Conservation (phyloP, 2,113 vertebrate genomes). For the Hirundichthys speculiger region DNA sequence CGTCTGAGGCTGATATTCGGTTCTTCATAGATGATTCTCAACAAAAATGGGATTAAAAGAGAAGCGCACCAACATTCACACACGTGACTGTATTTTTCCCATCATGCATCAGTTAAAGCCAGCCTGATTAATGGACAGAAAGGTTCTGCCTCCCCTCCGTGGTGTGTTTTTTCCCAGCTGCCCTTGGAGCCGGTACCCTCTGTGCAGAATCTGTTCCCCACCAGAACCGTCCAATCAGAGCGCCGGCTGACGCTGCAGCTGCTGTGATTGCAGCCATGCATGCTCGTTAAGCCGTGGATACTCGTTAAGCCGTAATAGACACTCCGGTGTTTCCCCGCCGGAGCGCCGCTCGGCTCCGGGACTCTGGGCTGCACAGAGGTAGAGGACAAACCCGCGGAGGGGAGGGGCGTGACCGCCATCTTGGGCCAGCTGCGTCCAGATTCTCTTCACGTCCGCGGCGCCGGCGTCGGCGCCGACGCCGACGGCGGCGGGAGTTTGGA, state of each 20-base stretch:
- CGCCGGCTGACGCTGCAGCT: slow-evolving; percentile 50
- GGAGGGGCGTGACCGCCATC: slow-evolving; percentile 28
- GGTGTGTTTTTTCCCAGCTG: not conserved
- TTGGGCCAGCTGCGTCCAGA: slow-evolving; percentile 3
- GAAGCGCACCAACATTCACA: too few species aligned
- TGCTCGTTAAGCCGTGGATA: slow-evolving; percentile 51
- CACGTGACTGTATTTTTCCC: not conserved
- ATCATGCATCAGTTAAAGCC: not conserved
- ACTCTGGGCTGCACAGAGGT: slow-evolving; percentile 17
- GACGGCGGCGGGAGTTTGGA: fast-evolving
- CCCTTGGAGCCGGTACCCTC: slow-evolving; percentile 26
- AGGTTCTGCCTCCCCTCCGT: not conserved
- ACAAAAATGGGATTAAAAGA: too few species aligned
- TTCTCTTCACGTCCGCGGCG: slow-evolving; percentile 3
- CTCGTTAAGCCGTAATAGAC: slow-evolving; percentile 52
- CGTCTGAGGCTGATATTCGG: too few species aligned
- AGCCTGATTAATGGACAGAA: not conserved
- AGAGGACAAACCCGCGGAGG: slow-evolving; percentile 21
- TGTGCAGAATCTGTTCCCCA: slow-evolving; percentile 24
- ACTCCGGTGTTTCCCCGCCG: slow-evolving; percentile 38
- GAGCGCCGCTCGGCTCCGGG: slow-evolving; percentile 17
- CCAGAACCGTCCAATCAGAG: slow-evolving; percentile 51
- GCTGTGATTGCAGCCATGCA: slow-evolving; percentile 31
- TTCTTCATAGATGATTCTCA: too few species aligned
- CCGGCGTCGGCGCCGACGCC: not conserved